Percentiles rank a stretch among this genome's conserved stretches.
Evolutionary conservation across 2,113 vertebrate species (phyloP).

Genomic region (Rafetus swinhoei): DNA sequence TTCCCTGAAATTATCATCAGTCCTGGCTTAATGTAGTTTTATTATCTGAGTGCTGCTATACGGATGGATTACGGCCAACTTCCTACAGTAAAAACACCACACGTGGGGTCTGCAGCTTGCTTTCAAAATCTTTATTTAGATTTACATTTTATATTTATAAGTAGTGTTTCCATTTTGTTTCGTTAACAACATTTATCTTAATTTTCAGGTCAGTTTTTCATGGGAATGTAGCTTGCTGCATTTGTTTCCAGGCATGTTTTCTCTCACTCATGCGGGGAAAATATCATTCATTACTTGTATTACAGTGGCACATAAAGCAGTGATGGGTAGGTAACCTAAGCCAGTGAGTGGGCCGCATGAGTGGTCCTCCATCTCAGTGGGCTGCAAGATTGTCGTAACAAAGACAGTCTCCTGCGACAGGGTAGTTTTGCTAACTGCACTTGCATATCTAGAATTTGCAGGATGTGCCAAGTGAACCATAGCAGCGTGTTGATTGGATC

Average conservation of each 20-base stretch:
- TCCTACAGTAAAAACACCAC: background rate
- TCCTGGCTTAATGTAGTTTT: constrained; percentile 29
- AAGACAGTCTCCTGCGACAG: no score
- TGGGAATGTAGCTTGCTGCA: background rate
- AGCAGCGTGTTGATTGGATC: no score
- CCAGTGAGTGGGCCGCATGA: no score
- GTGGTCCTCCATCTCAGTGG: no score
- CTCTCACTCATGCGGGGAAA: background rate
- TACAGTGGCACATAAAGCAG: background rate
- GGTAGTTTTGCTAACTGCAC: no score
- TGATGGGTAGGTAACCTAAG: no score
- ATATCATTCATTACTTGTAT: background rate
- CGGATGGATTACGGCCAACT: background rate
- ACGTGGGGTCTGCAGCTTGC: background rate
- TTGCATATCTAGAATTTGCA: no score
- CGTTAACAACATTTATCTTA: background rate
- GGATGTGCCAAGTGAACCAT: no score
- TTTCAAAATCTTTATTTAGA: background rate
- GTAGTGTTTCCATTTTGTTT: background rate
- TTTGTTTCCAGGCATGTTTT: background rate
- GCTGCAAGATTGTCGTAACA: no score
- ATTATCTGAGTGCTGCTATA: constrained; percentile 40
- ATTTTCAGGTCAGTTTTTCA: background rate
- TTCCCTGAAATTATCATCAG: constrained; percentile 47
- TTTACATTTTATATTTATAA: background rate